Conservation (phyloP, 2,797 vertebrate species). For the Hippoglossus hippoglossus region DNA sequence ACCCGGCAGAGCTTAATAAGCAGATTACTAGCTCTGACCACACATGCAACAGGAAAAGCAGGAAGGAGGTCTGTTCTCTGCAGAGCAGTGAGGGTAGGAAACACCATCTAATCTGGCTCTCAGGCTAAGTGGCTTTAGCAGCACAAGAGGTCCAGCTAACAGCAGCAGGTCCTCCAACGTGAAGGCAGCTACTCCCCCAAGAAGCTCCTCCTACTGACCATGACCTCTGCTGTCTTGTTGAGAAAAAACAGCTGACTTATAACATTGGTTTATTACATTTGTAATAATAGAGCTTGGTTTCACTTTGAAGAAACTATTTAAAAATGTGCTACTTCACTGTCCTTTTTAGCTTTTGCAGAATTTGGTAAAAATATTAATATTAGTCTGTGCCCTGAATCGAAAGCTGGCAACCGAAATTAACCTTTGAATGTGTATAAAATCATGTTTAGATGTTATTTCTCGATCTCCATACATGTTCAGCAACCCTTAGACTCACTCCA, state of each 20-base stretch:
- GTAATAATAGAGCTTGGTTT: background rate
- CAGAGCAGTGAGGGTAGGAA: constrained; percentile 28
- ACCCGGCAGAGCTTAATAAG: constrained; percentile 40
- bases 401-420: too few species aligned
- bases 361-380: too few species aligned
- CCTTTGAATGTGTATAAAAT: too few species aligned
- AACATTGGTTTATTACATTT: background rate
- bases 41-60: constrained; percentile 28
- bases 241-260: background rate
- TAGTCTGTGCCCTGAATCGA: too few species aligned
- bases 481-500: too few species aligned
- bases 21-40: constrained; percentile 53
- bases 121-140: constrained; percentile 71
- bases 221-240: constrained; percentile 20
- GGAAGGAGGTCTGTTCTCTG: constrained; percentile 12
- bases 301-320: too few species aligned
- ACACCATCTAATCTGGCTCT: constrained; percentile 71
- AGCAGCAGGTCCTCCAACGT: constrained; percentile 45
- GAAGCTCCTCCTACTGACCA: constrained; percentile 20
- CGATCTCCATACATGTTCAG: too few species aligned
- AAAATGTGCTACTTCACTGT: too few species aligned
- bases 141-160: constrained; percentile 30
- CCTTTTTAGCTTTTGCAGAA: too few species aligned
- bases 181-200: constrained; percentile 15
- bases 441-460: too few species aligned